Percentiles rank a stretch among this genome's conserved stretches.
phyloP scores from a whole-genome alignment of 2,113 vertebrate genomes.

The Centrocercus urophasianus region DNA sequence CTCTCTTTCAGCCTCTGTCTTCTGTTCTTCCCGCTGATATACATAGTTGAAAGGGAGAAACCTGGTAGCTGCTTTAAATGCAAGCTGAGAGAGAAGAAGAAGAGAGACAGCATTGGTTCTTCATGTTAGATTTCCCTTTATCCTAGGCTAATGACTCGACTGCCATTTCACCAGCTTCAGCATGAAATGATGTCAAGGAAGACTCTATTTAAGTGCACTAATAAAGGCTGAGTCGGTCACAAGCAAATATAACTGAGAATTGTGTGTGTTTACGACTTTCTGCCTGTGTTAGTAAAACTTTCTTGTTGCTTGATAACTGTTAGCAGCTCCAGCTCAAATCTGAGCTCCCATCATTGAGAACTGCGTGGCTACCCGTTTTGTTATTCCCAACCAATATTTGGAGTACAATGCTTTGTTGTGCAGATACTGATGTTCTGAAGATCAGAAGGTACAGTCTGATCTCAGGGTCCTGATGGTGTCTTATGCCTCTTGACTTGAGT shows the following conservation, averaged over 20 bases:
- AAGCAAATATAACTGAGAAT: neutral
- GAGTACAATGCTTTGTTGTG: neutral
- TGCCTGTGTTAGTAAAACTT: neutral
- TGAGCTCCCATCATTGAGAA: neutral
- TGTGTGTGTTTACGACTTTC: fast-evolving
- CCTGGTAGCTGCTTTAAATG: neutral
- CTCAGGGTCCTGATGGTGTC: neutral
- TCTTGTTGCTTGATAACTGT: fast-evolving
- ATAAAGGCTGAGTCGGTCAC: neutral
- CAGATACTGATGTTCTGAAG: neutral
- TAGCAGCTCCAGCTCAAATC: neutral
- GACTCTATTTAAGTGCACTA: neutral
- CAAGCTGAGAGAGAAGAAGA: neutral
- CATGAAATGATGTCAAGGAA: neutral
- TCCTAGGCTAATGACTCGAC: neutral
- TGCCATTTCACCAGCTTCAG: neutral
- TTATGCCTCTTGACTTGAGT: fast-evolving
- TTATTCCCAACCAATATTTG: neutral
- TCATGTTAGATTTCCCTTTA: neutral
- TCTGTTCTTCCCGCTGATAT: neutral
- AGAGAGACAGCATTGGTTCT: neutral
- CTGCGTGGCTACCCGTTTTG: neutral
- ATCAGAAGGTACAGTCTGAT: neutral
- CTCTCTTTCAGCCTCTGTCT: neutral
- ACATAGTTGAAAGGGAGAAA: neutral